Evolutionary conservation across 1,140 invertebrate genomes (phyloP), one percentile per base, ranked within the genome.

Genomic region (Drosophila mayri): DNA sequence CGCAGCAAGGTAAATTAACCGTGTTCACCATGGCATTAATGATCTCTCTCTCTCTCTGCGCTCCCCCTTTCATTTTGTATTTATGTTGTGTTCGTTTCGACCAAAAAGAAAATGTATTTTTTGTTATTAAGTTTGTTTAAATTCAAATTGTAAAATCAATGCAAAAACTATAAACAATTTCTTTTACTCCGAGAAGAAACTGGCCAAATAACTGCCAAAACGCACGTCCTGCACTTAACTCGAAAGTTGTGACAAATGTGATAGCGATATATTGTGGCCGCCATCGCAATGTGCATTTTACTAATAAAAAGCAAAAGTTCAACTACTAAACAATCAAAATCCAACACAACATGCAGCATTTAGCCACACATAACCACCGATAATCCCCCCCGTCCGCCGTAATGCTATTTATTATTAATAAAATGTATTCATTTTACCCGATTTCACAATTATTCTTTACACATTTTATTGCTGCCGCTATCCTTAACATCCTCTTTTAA

Each of bases 1-100:
- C 87, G 76, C 94, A 95, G 86, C 93, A 94, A 94, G 94, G 94
- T 95, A 92, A 80, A 82, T 41, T 30, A 28, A 47, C 55, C 47
- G 61, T 44, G 66, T 78, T 78, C 55, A 40, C n/a, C 25, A 44
- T 55, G 22, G 12, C 37, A 65, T 38, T 20, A 37, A 47, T 43
- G 49, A 64, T 47, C 64, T 71, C 50, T 73, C 64, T 75, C 74
- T 81, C 46, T 16, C 44, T 30, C 28, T 35, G 18, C 1, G 18
- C 18, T 54, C 52, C 35, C 20, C n/a, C 12, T 54, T 22, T 38
- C 5, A 25, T 54, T 86, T 77, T 71, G 41, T 75, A 57, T 76
- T 90, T 81, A 50, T 73, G 76, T 85, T 76, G 72, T 85, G 60
- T 79, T 76, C 46, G 61, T 81, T 82, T 68, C 5, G 30, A 64